phyloP scores from a whole-genome alignment of 2,113 vertebrate species.

The Tylochromis polylepis region DNA sequence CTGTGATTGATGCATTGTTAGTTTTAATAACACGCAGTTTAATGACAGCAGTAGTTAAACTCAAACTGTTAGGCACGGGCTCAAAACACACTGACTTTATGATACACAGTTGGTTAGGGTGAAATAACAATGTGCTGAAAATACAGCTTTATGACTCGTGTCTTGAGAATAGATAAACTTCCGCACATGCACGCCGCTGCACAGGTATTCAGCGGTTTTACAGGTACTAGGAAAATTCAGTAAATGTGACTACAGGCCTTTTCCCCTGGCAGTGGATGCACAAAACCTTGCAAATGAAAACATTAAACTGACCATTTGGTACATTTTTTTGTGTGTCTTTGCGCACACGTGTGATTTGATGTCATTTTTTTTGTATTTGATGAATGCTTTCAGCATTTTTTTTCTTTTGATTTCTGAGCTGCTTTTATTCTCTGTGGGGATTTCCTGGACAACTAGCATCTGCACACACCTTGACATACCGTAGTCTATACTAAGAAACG shows the following conservation, averaged over 20 bases:
- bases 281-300: background rate
- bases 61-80: background rate
- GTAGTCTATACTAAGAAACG: background rate
- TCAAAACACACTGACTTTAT: slow-evolving; percentile 6
- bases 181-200: background rate
- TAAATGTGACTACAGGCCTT: background rate
- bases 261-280: background rate
- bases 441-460: background rate
- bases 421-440: background rate
- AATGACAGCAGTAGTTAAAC: slow-evolving; percentile 3
- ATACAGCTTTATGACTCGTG: background rate
- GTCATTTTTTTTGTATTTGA: background rate
- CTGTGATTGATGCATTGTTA: slow-evolving; percentile 26
- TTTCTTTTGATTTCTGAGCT: background rate
- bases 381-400: background rate
- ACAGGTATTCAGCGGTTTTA: background rate
- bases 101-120: background rate
- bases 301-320: background rate
- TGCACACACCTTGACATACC: background rate
- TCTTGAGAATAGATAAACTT: background rate
- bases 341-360: background rate
- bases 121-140: background rate
- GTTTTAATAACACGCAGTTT: background rate
- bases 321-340: background rate
- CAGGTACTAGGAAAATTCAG: background rate